Evolutionary conservation across 2,113 vertebrate species (phyloP), one percentile per base, ranked within the genome.

Genomic region (Panthera uncia): DNA sequence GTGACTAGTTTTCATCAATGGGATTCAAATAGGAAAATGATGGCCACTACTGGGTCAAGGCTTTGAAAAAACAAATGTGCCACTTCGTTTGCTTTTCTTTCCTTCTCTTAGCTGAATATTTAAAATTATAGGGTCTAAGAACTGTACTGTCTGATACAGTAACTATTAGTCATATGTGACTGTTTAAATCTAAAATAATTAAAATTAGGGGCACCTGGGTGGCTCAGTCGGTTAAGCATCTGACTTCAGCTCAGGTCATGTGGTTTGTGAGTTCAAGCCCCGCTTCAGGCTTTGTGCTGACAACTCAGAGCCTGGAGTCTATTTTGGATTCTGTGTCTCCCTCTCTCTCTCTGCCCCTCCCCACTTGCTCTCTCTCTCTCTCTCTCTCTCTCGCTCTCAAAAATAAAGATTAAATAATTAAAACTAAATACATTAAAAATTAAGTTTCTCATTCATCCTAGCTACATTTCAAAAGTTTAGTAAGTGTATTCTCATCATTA

Each of bases 121-220:
- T 89, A 82, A 78, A 91, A 80, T 50, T 31, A 66, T 41, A 61
- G 85, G 25, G 7, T 10, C 41, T 52, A 33, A 82, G 33, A 82
- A 25, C 7, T 63, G 19, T 11, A 74, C 12, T 92, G 5, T 86
- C 31, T 57, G 5, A 82, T 82, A 25, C 48, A 36, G 16, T 80
- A 89, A 38, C 23, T 68, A 93, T 68, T 89, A 95, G 36, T 25
- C 21, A 45, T 33, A 57, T 52, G 7, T 78, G 25, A 14, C 18
- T 88, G 78, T 61, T 91, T 84, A 80, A 89, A 38, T 94, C 4
- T 69, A 83, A 96, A 96, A 71, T 55, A 88, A 93, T 45, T 95
- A 87, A 85, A 82, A 87, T 83, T 33, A 86, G 7, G 45, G 45
- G 45, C 45, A 45, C 1, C 45, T 45, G 45, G 41, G 45, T 45